Evolutionary conservation across 2,888 invertebrate genomes (phyloP), one percentile per base, ranked within the genome.

Genomic region (Helobdella robusta): DNA sequence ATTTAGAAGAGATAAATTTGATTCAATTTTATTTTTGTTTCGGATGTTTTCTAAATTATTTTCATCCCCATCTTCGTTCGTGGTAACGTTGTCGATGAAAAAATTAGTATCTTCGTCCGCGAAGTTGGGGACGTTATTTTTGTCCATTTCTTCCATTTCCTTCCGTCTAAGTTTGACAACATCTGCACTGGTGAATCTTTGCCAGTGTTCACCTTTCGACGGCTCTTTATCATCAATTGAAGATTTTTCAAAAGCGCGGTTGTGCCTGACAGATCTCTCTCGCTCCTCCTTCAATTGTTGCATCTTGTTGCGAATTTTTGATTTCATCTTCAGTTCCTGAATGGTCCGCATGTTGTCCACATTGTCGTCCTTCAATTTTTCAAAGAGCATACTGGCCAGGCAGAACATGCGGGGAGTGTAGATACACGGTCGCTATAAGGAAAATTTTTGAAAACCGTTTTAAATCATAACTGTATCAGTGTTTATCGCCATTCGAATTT

Each of bases 391-490:
- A 18, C 46, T 46, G 28, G 61, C 8, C 3, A 61, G 28, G 46
- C 46, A 61, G 23, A 30, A 61, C 25, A 46, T 48, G 28, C 61
- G 15, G 5, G 20, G 23, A 8, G 23, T 61, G 46, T 61, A 61
- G 18, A 23, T n/a, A 48, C 61, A 61, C 28, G 61, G 61, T 36
- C 48, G 46, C 61, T 61, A 25, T 18, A 23, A 59, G 34, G 18
- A 40, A 15, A 11, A 40, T n/a, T 11, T 15, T 15, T 11, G 44
- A 15, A 15, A 40, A 40, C 11, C 44, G n/a, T 40, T 40, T n/a
- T n/a, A n/a, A n/a, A n/a, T n/a, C n/a, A n/a, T n/a, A n/a, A n/a
- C n/a, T n/a, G n/a, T n/a, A n/a, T n/a, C n/a, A n/a, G n/a, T n/a
- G n/a, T n/a, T n/a, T n/a, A n/a, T n/a, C n/a, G n/a, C n/a, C n/a